Conservation (phyloP, 2,888 invertebrate species). For the Theristus sp. region DNA sequence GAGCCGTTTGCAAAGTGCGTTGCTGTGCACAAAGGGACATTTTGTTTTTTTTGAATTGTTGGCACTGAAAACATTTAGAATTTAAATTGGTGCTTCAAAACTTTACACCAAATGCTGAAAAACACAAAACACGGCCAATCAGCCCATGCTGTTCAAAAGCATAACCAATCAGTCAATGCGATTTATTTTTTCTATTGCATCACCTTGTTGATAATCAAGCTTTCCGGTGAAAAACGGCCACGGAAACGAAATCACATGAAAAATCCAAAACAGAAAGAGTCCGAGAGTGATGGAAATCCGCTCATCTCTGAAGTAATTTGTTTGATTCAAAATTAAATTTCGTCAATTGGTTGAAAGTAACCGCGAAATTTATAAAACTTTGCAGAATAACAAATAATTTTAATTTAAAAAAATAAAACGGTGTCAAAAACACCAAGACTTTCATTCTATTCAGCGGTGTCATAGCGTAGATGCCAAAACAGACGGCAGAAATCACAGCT, state of each 20-base stretch:
- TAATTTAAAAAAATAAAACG: not conserved
- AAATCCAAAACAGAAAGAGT: not conserved
- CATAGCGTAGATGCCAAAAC: not conserved
- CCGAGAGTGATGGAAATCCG: not conserved
- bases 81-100: too few species aligned
- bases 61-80: too few species aligned
- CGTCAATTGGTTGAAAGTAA: too few species aligned
- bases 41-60: too few species aligned
- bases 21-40: too few species aligned
- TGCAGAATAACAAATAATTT: not conserved
- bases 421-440: not conserved
- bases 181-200: not conserved
- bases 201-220: not conserved
- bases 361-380: too few species aligned
- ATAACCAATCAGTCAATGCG: too few species aligned
- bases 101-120: too few species aligned
- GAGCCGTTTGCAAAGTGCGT: too few species aligned
- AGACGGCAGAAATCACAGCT: not conserved
- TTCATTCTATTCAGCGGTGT: not conserved
- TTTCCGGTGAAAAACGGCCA: constrained; percentile 1
- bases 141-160: too few species aligned
- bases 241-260: not conserved
- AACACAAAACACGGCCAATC: too few species aligned
- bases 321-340: too few species aligned
- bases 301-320: not conserved